phyloP scores from a whole-genome alignment of 2,888 invertebrate genomes.

The Thymelicus lineola region DNA sequence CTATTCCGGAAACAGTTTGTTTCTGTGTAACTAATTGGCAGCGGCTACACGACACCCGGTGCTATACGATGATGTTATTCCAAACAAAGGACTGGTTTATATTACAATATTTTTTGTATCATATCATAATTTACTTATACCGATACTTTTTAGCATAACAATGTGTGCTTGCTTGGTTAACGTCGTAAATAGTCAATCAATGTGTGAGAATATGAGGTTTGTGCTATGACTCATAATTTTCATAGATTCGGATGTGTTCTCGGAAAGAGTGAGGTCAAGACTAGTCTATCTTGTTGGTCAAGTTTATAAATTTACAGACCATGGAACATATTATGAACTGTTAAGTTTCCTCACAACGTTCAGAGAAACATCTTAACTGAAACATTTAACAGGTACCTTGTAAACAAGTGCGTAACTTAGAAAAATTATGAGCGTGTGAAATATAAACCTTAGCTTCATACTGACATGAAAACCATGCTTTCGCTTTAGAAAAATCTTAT shows the following conservation, averaged over 20 bases:
- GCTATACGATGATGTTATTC: neutral
- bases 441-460: too few species aligned
- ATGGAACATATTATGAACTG: too few species aligned
- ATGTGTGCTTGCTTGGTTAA: neutral
- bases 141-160: slow-evolving; percentile 5
- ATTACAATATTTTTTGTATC: neutral
- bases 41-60: slow-evolving; percentile 42
- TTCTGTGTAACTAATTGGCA: slow-evolving; percentile 57
- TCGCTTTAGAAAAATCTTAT: too few species aligned
- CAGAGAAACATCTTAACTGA: too few species aligned
- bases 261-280: too few species aligned
- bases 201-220: neutral
- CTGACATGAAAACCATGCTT: too few species aligned
- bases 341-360: too few species aligned
- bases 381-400: too few species aligned
- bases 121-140: neutral
- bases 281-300: too few species aligned
- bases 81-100: neutral
- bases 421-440: too few species aligned
- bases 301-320: too few species aligned
- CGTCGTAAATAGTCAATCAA: neutral
- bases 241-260: neutral
- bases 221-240: neutral
- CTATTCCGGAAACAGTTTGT: slow-evolving; percentile 17
- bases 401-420: neutral